A percentile compares a stretch with the other conserved stretches of the same genome.
phyloP scores from a whole-genome alignment of 2,888 invertebrate species.

The Mimumesa dahlbomi region DNA sequence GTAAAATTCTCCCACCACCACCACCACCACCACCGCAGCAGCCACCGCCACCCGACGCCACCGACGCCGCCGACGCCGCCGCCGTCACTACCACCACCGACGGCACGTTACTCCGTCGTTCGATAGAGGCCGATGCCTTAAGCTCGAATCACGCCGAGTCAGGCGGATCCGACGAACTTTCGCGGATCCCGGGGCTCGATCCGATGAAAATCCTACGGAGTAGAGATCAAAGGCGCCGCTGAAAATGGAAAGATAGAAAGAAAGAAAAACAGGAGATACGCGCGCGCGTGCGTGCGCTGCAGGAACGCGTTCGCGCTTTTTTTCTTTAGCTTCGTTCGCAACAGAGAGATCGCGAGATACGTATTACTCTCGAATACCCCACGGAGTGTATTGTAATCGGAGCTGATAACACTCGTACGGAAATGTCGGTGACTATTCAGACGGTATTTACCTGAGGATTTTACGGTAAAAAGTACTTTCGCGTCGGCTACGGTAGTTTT shows the following conservation, averaged over 20 bases:
- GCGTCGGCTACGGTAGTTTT: no score
- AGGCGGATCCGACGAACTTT: slow-evolving; percentile 54
- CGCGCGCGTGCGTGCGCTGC: background rate
- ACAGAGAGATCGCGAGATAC: slow-evolving; percentile 11
- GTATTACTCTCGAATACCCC: slow-evolving; percentile 21
- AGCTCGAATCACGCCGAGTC: slow-evolving; percentile 66
- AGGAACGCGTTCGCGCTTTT: slow-evolving; percentile 8
- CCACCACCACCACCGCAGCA: slow-evolving; percentile 1
- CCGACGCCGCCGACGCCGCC: slow-evolving; percentile 13
- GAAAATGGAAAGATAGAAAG: slow-evolving; percentile 34
- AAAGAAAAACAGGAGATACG: slow-evolving; percentile 14
- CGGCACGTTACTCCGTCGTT: slow-evolving; percentile 43
- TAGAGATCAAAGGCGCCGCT: slow-evolving; percentile 55
- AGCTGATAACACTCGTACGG: slow-evolving; percentile 30
- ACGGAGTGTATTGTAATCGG: slow-evolving; percentile 41
- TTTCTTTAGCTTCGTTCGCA: slow-evolving; percentile 4
- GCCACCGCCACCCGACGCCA: slow-evolving; percentile 5
- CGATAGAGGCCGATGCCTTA: slow-evolving; percentile 66
- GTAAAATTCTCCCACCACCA: no score
- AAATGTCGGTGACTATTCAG: slow-evolving; percentile 24
- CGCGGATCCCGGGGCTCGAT: slow-evolving; percentile 46
- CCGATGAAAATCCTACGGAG: slow-evolving; percentile 49
- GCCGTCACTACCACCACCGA: slow-evolving; percentile 19
- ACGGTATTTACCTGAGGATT: slow-evolving; percentile 28
- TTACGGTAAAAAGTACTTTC: no score